Evolutionary conservation across 2,113 vertebrate genomes (phyloP), one percentile per base, ranked within the genome.

Genomic region (Eulemur macaco): DNA sequence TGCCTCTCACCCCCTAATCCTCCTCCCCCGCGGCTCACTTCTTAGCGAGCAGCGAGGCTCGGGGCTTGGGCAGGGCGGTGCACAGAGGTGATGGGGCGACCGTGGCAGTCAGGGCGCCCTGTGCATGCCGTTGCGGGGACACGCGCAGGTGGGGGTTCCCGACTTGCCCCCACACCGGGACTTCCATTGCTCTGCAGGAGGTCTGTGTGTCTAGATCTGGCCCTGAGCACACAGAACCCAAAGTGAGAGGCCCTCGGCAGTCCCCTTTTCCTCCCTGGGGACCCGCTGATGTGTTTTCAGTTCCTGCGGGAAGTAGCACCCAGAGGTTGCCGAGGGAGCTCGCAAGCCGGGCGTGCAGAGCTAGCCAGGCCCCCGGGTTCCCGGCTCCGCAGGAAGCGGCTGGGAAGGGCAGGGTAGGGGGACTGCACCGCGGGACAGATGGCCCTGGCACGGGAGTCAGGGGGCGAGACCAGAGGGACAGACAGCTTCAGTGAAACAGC

Each of bases 81-180:
- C 3, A 6, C 31, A 17, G 14, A 76, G 42, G 7, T 0, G 0
- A 2, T 0, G 29, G 21, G 64, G 8, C 50, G 2, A 6, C 1
- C 0, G n/a, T 52, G 31, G 27, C 20, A 37, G n/a, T 45, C 0
- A 1, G 68, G 47, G 52, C 11, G 2, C 27, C 54, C 20, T 2
- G 4, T 2, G 31, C 17, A 6, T 39, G 73, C n/a, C 39, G 17
- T 15, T 2, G 8, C 23, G 3, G 73, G 66, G 56, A 82, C 25
- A 13, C 0, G 2, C 4, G 47, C 80, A 68, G 80, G 20, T 34
- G 68, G 27, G n/a, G 37, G 17, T 31, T 31, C 5, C 4, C 0
- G 8, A 18, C 34, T 23, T 17, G 12, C 50, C 74, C 58, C 54
- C 45, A 7, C 0, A 4, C 47, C 2, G 0, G 1, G 31, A 42